Evolutionary conservation across 2,888 invertebrate genomes (phyloP).

Genomic region (Sarcophaga rosellei): DNA sequence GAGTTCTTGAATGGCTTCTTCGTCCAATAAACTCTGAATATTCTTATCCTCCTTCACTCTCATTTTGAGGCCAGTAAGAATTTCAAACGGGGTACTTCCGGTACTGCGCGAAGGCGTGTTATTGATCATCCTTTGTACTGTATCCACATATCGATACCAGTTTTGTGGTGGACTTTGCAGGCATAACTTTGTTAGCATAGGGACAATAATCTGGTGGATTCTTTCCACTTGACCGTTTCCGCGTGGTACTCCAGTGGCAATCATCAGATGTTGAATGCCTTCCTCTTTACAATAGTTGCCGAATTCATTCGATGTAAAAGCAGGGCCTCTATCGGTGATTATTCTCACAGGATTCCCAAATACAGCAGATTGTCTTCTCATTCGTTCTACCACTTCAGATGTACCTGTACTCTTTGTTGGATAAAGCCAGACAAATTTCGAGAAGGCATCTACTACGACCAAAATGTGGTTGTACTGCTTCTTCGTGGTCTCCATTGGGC

Average conservation of each 20-base stretch:
- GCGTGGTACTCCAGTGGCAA: slow-evolving; percentile 74
- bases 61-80: slow-evolving; percentile 62
- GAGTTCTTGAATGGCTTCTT: slow-evolving; percentile 21
- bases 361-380: slow-evolving; percentile 71
- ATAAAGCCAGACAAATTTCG: slow-evolving; percentile 76
- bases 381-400: slow-evolving; percentile 72
- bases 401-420: slow-evolving; percentile 72
- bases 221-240: slow-evolving; percentile 77
- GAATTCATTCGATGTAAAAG: slow-evolving; percentile 76
- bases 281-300: slow-evolving; percentile 73
- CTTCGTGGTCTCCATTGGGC: slow-evolving; percentile 72
- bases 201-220: slow-evolving; percentile 74
- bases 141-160: slow-evolving; percentile 72
- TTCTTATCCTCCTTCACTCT: neutral
- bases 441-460: slow-evolving; percentile 63
- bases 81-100: slow-evolving; percentile 44
- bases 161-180: slow-evolving; percentile 71
- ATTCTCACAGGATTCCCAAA: slow-evolving; percentile 59
- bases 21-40: slow-evolving; percentile 38
- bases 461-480: slow-evolving; percentile 76
- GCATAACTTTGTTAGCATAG: slow-evolving; percentile 72
- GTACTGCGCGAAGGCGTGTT: slow-evolving; percentile 72
- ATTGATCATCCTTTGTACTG: slow-evolving; percentile 72
- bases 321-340: slow-evolving; percentile 54
- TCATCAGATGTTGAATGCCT: slow-evolving; percentile 71